A percentile compares a stretch with the other conserved stretches of the same genome.
phyloP scores from a whole-genome alignment of 2,888 invertebrate genomes.

The Perizoma flavofasciatum region DNA sequence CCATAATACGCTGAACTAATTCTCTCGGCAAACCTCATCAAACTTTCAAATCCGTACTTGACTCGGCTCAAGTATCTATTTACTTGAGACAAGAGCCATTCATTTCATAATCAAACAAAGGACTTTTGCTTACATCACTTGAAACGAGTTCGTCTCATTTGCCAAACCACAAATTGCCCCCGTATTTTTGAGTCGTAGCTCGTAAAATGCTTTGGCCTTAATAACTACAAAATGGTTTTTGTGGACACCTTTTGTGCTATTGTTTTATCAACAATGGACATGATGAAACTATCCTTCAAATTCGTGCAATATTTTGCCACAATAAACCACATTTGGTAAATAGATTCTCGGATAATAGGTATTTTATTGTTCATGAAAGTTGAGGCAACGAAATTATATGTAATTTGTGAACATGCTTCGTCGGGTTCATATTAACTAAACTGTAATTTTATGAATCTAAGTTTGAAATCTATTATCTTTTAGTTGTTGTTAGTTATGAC shows the following conservation, averaged over 20 bases:
- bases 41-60: slow-evolving; percentile 20
- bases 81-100: slow-evolving; percentile 14
- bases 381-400: slow-evolving; percentile 19
- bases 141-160: slow-evolving; percentile 22
- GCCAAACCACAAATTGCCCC: slow-evolving; percentile 30
- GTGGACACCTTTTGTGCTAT: slow-evolving; percentile 33
- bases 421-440: not conserved
- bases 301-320: slow-evolving; percentile 20
- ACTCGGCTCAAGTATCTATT: slow-evolving; percentile 1
- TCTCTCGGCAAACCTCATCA: slow-evolving; percentile 18
- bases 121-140: slow-evolving; percentile 23
- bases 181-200: slow-evolving; percentile 36
- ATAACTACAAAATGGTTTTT: slow-evolving; percentile 30
- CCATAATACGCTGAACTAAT: slow-evolving; percentile 11
- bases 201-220: slow-evolving; percentile 32
- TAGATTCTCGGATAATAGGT: slow-evolving; percentile 12
- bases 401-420: slow-evolving; percentile 15
- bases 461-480: not conserved
- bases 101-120: slow-evolving; percentile 36
- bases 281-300: slow-evolving; percentile 28
- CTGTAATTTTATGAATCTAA: slow-evolving; percentile 1
- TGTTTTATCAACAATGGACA: slow-evolving; percentile 38
- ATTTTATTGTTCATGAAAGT: slow-evolving; percentile 22
- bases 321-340: slow-evolving; percentile 12
- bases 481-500: too few species aligned